Evolutionary conservation across 2,797 vertebrate genomes (phyloP), one percentile per base, ranked within the genome.

Genomic region (Menidia menidia): DNA sequence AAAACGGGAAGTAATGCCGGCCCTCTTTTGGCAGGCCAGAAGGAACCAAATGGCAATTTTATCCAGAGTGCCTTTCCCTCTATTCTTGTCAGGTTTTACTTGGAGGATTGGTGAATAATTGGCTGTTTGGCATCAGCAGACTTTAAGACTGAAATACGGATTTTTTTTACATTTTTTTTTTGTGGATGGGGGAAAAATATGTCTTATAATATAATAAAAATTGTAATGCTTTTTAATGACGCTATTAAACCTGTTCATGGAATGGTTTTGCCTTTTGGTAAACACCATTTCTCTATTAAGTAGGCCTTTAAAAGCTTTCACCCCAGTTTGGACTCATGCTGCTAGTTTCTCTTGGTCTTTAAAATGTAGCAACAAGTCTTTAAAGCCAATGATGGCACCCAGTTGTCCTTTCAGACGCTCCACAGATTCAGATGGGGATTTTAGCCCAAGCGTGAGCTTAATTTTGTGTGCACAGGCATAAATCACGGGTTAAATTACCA

Each of bases 11-110:
- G 45, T 82, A 81, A 87, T 65, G 52, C 65, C 2, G 16, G 78
- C 64, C 76, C 42, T 77, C 77, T 39, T 59, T 67, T 61, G 74
- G 42, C 30, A 2, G 41, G 32, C 82, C 57, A 72, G 41, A 73
- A 56, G 59, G 75, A 85, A 60, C 42, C 61, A 73, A 84, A 87
- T 66, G 59, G 71, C 71, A 88, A 74, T 88, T 84, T 79, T 64
- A 83, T 47, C 47, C 68, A 58, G 13, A 75, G 67, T 31, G 50
- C 58, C 53, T 64, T 77, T 76, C 72, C 47, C 18, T 67, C 7
- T 52, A 57, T 58, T 60, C 43, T 55, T 76, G 13, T 80, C 56
- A 56, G 66, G 45, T 84, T 79, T 74, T 44, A 71, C 73, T 79
- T 54, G 69, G 78, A 81, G 69, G 53, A 53, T 73, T 15, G 11